These are phyloP conservation scores for Caenorhabditis tropicalis DNA, from an alignment of 1,140 invertebrate species.

Conservation along the genomic window DNA sequence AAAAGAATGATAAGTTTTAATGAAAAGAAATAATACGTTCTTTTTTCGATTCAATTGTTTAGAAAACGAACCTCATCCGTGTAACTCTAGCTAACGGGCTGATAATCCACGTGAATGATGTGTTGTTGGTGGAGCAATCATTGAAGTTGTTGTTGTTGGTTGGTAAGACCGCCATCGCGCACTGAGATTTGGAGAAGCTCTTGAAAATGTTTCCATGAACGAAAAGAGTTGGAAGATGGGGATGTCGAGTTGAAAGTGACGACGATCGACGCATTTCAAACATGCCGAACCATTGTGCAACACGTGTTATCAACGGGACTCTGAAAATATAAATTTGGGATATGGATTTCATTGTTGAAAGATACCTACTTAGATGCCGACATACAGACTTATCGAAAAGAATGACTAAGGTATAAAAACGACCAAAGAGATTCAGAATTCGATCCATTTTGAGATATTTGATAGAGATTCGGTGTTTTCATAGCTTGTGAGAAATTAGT, in stretches of 20 bases:
- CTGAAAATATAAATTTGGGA: neutral
- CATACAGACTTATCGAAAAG: constrained; percentile 44
- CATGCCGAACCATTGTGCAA: neutral
- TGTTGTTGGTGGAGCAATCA: constrained; percentile 14
- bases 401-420: constrained; percentile 49
- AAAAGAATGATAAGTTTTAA: no score
- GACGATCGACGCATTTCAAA: constrained; percentile 30
- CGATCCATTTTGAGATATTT: constrained; percentile 51
- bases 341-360: no score
- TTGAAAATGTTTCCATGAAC: constrained; percentile 1
- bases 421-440: constrained; percentile 47
- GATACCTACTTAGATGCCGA: constrained; percentile 32
- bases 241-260: neutral
- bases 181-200: neutral
- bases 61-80: no score
- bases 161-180: constrained; percentile 8
- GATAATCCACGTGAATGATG: constrained; percentile 7
- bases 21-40: no score
- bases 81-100: no score
- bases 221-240: neutral
- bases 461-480: constrained; percentile 26
- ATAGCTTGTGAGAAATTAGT: neutral
- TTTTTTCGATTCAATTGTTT: no score
- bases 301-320: constrained; percentile 30
- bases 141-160: constrained; percentile 2